phyloP scores from a whole-genome alignment of 2,113 vertebrate genomes.

The Ptilonorhynchus violaceus region DNA sequence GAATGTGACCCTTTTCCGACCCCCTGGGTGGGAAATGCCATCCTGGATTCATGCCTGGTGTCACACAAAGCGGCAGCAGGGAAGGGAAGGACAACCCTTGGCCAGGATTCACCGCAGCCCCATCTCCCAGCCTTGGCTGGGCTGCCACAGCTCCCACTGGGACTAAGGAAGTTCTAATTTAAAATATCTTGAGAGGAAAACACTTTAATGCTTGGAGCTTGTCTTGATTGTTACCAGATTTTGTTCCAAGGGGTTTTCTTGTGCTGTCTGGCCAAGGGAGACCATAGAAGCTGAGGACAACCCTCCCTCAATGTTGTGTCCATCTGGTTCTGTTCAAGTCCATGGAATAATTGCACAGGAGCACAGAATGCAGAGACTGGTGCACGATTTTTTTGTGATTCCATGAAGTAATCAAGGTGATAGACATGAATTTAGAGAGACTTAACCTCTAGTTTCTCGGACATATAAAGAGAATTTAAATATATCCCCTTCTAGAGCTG shows the following conservation, averaged over 20 bases:
- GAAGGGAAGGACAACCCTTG: background rate
- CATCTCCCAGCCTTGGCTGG: background rate
- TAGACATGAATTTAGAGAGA: background rate
- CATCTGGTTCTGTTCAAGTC: background rate
- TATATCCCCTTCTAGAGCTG: background rate
- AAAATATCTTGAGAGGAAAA: background rate
- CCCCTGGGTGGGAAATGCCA: background rate
- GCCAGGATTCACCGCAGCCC: background rate
- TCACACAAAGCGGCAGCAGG: background rate
- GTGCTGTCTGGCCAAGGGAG: background rate
- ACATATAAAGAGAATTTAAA: background rate
- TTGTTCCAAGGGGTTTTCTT: background rate
- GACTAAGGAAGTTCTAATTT: background rate
- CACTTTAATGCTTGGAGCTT: background rate
- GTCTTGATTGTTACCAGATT: background rate
- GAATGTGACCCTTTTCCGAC: background rate
- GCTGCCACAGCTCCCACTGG: background rate
- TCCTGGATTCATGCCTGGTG: background rate
- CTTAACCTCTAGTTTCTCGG: background rate
- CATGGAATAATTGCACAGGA: background rate
- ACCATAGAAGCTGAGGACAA: background rate
- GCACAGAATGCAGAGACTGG: background rate
- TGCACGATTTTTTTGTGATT: background rate
- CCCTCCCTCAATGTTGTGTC: background rate
- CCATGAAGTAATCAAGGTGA: background rate